Conservation (phyloP, 2,888 invertebrate species). For the Exocentrus adspersus region DNA sequence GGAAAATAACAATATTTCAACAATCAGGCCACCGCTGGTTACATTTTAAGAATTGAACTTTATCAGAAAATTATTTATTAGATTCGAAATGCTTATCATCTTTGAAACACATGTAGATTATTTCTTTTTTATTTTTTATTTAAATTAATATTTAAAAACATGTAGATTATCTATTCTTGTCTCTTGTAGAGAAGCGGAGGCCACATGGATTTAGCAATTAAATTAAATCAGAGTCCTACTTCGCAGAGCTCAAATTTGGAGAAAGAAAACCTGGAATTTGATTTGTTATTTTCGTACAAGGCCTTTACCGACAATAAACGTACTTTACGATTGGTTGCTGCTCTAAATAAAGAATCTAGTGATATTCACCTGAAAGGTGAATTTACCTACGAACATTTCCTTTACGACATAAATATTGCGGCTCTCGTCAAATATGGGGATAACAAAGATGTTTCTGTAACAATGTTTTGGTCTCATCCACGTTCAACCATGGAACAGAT, state of each 20-base stretch:
- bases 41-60: no score
- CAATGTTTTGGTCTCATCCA: slow-evolving; percentile 72
- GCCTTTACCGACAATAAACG: slow-evolving; percentile 67
- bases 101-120: no score
- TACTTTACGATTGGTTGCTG: slow-evolving; percentile 69
- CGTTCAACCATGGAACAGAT: slow-evolving; percentile 73
- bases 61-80: no score
- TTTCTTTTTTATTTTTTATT: slow-evolving; percentile 11
- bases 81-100: no score
- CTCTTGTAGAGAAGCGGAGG: slow-evolving; percentile 72
- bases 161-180: slow-evolving; percentile 37
- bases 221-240: slow-evolving; percentile 74
- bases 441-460: slow-evolving; percentile 69
- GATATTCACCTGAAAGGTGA: slow-evolving; percentile 73
- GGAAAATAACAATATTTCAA: no score
- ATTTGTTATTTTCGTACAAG: slow-evolving; percentile 66
- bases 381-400: slow-evolving; percentile 66
- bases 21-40: no score
- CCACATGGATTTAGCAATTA: slow-evolving; percentile 77
- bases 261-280: slow-evolving; percentile 70
- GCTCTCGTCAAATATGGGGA: slow-evolving; percentile 68
- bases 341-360: slow-evolving; percentile 72
- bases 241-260: slow-evolving; percentile 63
- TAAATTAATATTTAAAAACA: not conserved
- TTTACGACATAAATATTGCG: slow-evolving; percentile 67